Conservation (phyloP, 1,140 invertebrate genomes). For the Drosophila bifasciata region DNA sequence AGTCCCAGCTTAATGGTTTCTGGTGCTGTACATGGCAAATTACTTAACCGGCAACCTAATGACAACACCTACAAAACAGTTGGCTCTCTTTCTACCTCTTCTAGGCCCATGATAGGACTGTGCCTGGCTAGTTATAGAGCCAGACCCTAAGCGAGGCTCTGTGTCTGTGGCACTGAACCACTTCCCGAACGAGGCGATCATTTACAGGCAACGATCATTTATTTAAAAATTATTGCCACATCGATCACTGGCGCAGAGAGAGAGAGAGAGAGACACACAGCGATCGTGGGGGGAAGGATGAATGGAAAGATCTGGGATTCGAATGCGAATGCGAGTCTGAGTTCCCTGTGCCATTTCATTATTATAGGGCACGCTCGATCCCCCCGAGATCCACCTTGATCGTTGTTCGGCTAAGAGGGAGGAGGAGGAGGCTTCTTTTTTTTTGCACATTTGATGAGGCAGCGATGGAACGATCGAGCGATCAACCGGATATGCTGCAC, state of each 20-base stretch:
- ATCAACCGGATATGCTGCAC: slow-evolving; percentile 75
- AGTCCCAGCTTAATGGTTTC: slow-evolving; percentile 64
- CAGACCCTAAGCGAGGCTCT: not conserved
- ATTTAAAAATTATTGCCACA: slow-evolving; percentile 83
- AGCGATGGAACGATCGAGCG: not conserved
- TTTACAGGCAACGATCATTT: slow-evolving; percentile 79
- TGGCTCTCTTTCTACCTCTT: not conserved
- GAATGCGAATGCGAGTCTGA: slow-evolving; percentile 6
- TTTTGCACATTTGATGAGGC: slow-evolving; percentile 67
- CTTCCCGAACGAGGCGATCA: slow-evolving; percentile 58
- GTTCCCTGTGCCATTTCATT: slow-evolving; percentile 62
- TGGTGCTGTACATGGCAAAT: slow-evolving; percentile 67
- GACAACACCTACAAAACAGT: slow-evolving; percentile 71
- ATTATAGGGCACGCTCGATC: slow-evolving; percentile 69
- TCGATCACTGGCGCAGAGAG: slow-evolving; percentile 75
- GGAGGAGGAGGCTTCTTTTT: not conserved
- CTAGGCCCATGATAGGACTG: no score
- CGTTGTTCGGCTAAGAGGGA: slow-evolving; percentile 23
- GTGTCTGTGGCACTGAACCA: slow-evolving; percentile 3
- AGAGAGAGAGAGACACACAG: slow-evolving; percentile 50
- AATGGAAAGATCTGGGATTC: slow-evolving; percentile 11
- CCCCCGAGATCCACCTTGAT: slow-evolving; percentile 10
- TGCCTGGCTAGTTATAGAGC: no score
- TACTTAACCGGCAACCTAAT: slow-evolving; percentile 73
- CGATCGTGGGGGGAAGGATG: slow-evolving; percentile 13